Evolutionary conservation across 2,113 vertebrate genomes (phyloP), one percentile per base, ranked within the genome.

Genomic region (Carassius auratus): DNA sequence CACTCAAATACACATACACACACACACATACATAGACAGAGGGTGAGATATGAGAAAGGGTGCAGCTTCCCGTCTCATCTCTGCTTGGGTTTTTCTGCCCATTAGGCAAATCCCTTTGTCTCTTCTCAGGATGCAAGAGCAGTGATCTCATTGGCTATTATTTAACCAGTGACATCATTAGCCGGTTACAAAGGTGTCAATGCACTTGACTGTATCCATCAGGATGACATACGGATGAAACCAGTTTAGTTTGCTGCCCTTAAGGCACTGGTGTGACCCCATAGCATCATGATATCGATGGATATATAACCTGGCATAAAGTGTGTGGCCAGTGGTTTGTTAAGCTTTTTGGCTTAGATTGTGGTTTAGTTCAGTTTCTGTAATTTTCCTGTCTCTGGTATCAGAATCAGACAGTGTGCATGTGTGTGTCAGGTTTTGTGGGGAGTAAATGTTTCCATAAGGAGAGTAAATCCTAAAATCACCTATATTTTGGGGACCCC

Each of bases 61-160:
- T 21, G n/a, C 48, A 64, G 50, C 82, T 68, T 75, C 42, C 77
- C 75, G 15, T 84, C 62, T 85, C 85, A 76, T 61, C 8, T 59
- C 17, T 48, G 84, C 74, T 59, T 84, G 55, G 62, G 45, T 55
- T 57, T 88, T 85, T 89, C 88, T 91, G 75, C 86, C 87, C 81
- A 88, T 83, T 81, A 85, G 87, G 82, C 87, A 84, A 86, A 88
- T 87, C 89, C 68, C 81, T 91, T 91, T 92, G 90, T 76, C 48
- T 93, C 76, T 76, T 82, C 90, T 91, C 86, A 92, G 23, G 84
- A 76, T 89, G 87, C 90, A 91, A 91, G 86, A 84, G 90, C 77
- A 88, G 68, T 93, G 91, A 93, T 89, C 88, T 92, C 92, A 93
- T 89, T 87, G 90, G 86, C 86, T 92, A 85, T 90, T 89, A 91